Base-by-base conservation (phyloP, 2,113 vertebrate species). In the Paradoxurus hermaphroditus region DNA sequence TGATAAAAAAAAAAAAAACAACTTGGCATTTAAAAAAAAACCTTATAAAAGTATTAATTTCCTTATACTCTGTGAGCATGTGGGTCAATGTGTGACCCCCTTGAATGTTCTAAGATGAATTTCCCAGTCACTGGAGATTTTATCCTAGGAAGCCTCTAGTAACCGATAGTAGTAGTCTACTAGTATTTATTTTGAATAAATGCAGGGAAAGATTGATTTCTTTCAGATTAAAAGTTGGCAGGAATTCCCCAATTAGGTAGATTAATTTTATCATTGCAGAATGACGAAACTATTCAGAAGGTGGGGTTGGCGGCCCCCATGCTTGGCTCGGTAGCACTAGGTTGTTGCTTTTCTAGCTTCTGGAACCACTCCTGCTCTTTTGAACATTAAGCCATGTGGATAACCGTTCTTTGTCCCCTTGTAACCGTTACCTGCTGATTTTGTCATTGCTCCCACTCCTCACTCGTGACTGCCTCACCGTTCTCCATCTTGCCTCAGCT, bases 31-130 rank as follows among this genome's bases (percentile, higher is more conserved):
- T 72, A 23, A 87, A 81, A 91, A 59, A 59, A 75, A 13, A 53
- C 46, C 39, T 91, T 73, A 67, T 46, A 56, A 56, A 75, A 90
- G 39, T 62, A 63, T 18, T 86, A 63, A 70, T 68, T 86, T 93
- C 49, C 18, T 59, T 84, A 56, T 0, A 46, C 4, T 25, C 19
- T 83, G 6, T 10, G 27, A 92, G 46, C 39, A 12, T 34, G 31
- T 16, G 4, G 44, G 31, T 86, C 67, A 81, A 63, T 78, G 9
- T 9, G 7, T 83, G 63, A 65, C 11, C 13, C 49, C 21, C 34
- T 53, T 19, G 27, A 67, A 86, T 34, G 7, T 81, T 83, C 63
- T 46, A 27, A 83, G 56, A 12, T 51, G 46, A 56, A 29, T 85
- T 82, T 91, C 65, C 41, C 78, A 34, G 0, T 63, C 27, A 1